A percentile compares a stretch with the other conserved stretches of the same genome.
Conservation (phyloP, 1,140 invertebrate species). For the Nylanderia fulva region DNA sequence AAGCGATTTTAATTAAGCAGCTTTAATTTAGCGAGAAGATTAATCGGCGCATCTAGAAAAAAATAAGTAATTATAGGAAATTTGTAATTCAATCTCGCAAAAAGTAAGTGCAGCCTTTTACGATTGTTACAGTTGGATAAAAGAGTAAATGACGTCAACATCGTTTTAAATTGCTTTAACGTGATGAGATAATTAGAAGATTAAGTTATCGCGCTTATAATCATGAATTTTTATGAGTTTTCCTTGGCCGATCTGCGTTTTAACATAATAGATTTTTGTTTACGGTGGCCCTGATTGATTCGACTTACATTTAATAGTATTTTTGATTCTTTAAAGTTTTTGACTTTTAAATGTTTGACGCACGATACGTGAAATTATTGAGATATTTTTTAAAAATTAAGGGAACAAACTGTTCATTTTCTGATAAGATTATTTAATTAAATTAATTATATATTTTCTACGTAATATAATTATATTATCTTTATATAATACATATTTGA, state of each 20-base stretch:
- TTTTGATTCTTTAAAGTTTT: conserved; percentile 4
- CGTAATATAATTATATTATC: neutral
- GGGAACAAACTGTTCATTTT: too few relatives aligned
- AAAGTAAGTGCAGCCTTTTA: neutral
- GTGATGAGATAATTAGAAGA: conserved; percentile 59
- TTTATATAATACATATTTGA: neutral
- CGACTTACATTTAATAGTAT: conserved; percentile 48
- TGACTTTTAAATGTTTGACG: neutral
- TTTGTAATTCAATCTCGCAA: conserved; percentile 2
- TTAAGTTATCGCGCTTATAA: conserved; percentile 55
- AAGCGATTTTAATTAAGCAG: conserved; percentile 21
- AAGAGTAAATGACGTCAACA: conserved; percentile 24
- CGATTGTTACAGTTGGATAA: neutral
- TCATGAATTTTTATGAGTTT: conserved; percentile 40
- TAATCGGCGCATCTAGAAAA: neutral
- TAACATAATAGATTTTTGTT: conserved; percentile 28
- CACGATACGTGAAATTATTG: neutral
- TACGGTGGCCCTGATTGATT: conserved; percentile 37
- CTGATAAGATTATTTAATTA: too few relatives aligned
- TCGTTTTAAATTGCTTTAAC: neutral
- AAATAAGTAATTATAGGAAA: neutral
- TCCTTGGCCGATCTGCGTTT: conserved; percentile 16
- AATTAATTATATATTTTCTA: too few relatives aligned
- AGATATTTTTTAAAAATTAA: neutral
- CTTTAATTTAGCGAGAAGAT: neutral